Evolutionary conservation across 2,113 vertebrate species (phyloP), one percentile per base, ranked within the genome.

Genomic region (Scopus umbretta): DNA sequence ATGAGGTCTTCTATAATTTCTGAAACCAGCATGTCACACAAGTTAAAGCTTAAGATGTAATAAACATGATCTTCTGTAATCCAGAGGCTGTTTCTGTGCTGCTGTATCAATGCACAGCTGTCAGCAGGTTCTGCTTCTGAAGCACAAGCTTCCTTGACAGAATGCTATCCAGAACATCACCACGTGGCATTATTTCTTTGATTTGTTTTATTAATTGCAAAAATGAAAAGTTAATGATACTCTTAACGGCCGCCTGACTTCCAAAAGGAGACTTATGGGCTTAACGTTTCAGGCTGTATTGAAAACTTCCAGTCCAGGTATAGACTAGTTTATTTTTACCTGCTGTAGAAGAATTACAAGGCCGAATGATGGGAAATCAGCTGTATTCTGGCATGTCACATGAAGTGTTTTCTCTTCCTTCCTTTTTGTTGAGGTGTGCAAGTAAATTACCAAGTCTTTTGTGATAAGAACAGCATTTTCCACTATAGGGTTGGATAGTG

Each of bases 271-370:
- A 71, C 40, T 91, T 87, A 70, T 62, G 42, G 86, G 70, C 7
- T 76, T 80, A 73, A 47, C 23, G 20, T 61, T 87, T 86, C 53
- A 83, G 42, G 16, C 30, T 75, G 10, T 30, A 32, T 61, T 65
- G 76, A 66, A 72, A 95, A 91, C 38, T 53, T 45, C 43, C 95
- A 95, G 70, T 86, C 74, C 88, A 94, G 89, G 66, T 94, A 49
- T 63, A 97, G 88, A 94, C 36, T 80, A 78, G 74, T 92, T 94
- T 87, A 71, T 92, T 96, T 96, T 96, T 94, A 93, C 34, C 5
- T 12, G 25, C 55, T 76, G 56, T 86, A 94, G 72, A 90, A 94
- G 43, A 83, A 88, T 95, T 96, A 91, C 53, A 83, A 92, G 47
- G 59, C 21, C 19, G 20, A 90, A 79, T 55, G 63, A 71, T 26